Conservation (phyloP, 2,797 vertebrate genomes). For the Myripristis jacobus region DNA sequence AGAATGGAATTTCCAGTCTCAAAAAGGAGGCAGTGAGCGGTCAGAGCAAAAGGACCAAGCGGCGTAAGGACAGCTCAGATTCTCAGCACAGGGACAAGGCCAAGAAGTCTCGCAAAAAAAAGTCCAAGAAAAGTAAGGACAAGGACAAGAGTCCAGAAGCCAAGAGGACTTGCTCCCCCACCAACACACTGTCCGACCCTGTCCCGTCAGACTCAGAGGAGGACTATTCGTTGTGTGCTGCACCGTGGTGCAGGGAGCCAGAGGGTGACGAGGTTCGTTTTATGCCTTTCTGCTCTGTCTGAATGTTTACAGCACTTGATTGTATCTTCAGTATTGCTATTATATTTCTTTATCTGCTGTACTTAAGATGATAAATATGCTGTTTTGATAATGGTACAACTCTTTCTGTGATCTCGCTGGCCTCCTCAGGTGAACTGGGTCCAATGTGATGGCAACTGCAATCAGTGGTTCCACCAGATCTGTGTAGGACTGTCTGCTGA, state of each 20-base stretch:
- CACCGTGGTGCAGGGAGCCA: slow-evolving; percentile 93
- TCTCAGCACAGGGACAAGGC: slow-evolving; percentile 78
- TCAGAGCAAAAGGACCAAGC: slow-evolving; percentile 89
- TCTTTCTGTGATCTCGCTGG: background rate
- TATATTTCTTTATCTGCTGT: too few species aligned
- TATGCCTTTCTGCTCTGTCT: background rate
- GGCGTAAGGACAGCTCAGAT: slow-evolving; percentile 87
- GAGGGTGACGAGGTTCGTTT: slow-evolving; percentile 95
- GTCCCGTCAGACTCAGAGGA: slow-evolving; percentile 94
- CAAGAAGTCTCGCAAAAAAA: slow-evolving; percentile 91
- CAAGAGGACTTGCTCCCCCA: slow-evolving; percentile 78
- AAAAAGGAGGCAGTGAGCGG: slow-evolving; percentile 82
- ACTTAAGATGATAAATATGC: too few species aligned
- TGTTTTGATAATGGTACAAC: background rate
- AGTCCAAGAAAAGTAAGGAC: slow-evolving; percentile 85
- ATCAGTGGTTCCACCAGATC: slow-evolving; percentile 99
- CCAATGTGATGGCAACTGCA: slow-evolving; percentile 98
- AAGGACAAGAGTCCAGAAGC: slow-evolving; percentile 83
- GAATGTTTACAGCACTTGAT: background rate
- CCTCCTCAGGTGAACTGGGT: slow-evolving; percentile 95
- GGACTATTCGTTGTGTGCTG: slow-evolving; percentile 95
- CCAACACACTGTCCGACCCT: slow-evolving; percentile 83
- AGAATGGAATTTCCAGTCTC: slow-evolving; percentile 84
- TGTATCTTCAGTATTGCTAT: background rate
- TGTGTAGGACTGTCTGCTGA: slow-evolving; percentile 96